These are phyloP conservation scores for Jaculus jaculus DNA, from an alignment of 2,113 vertebrate species.

Conservation along the genomic window DNA sequence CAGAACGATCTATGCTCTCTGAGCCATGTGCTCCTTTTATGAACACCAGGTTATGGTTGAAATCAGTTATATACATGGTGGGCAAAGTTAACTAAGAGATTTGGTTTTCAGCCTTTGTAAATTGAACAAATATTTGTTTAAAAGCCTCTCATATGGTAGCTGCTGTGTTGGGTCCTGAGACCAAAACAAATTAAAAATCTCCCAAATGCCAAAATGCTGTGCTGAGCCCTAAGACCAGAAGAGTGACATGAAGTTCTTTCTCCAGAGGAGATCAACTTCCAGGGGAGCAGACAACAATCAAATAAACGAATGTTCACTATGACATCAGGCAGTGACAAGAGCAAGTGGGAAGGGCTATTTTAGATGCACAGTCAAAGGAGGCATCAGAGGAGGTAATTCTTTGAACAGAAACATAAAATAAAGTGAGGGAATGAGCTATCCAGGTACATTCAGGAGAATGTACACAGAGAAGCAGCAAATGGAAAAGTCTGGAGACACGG, in stretches of 20 bases:
- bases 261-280: background rate
- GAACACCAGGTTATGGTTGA: conserved; percentile 43
- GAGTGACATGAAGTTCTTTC: background rate
- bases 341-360: background rate
- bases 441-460: background rate
- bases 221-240: background rate
- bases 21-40: conserved; percentile 59
- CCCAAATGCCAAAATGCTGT: background rate
- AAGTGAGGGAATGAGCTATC: background rate
- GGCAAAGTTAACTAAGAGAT: conserved; percentile 20
- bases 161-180: background rate
- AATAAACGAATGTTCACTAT: background rate
- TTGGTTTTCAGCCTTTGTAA: background rate
- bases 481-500: background rate
- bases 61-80: conserved; percentile 1
- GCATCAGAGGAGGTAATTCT: background rate
- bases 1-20: conserved; percentile 65
- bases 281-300: conserved; percentile 26
- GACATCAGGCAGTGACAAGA: background rate
- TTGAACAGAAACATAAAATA: conserved; percentile 36
- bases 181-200: conserved; percentile 14
- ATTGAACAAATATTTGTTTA: conserved; percentile 34
- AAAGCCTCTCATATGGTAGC: background rate
- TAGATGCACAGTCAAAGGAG: background rate
- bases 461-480: background rate